phyloP scores from a whole-genome alignment of 2,797 vertebrate species.

The Silurus aristotelis region DNA sequence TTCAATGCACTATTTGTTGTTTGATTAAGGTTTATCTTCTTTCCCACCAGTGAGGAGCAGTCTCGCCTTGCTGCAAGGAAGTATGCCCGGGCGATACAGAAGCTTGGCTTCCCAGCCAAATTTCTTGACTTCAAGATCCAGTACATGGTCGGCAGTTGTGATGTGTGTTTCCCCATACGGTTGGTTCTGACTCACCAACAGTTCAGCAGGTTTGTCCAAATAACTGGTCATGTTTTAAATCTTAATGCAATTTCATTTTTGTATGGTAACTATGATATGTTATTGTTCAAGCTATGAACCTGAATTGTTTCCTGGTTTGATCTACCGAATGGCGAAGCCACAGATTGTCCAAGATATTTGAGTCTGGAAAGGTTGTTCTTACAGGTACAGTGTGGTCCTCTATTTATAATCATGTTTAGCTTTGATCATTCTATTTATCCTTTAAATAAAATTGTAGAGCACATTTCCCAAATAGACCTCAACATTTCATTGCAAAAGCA shows the following conservation, averaged over 20 bases:
- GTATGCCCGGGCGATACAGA: conserved; percentile 91
- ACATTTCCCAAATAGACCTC: not conserved
- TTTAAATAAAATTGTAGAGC: not conserved
- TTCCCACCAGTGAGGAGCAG: conserved; percentile 83
- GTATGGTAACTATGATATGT: conserved; percentile 15
- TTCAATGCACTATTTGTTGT: not conserved
- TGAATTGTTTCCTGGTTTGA: conserved; percentile 93
- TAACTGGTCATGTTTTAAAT: not conserved
- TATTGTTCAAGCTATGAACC: conserved; percentile 86
- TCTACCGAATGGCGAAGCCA: conserved; percentile 97
- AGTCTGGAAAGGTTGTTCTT: conserved; percentile 96
- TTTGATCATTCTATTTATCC: conserved; percentile 1
- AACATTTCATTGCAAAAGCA: not conserved
- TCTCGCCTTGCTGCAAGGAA: conserved; percentile 92
- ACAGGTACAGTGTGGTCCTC: conserved; percentile 78
- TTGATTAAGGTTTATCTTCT: not conserved
- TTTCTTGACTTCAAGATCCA: conserved; percentile 98
- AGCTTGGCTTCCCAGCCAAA: conserved; percentile 91
- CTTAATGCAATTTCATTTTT: not conserved
- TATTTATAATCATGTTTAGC: not conserved
- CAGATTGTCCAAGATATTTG: conserved; percentile 94
- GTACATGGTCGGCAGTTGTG: conserved; percentile 98
- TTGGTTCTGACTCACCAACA: conserved; percentile 91
- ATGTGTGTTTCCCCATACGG: conserved; percentile 90
- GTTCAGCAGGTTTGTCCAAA: conserved; percentile 85